phyloP scores from a whole-genome alignment of 1,140 invertebrate species.

The Sycophila sp. region DNA sequence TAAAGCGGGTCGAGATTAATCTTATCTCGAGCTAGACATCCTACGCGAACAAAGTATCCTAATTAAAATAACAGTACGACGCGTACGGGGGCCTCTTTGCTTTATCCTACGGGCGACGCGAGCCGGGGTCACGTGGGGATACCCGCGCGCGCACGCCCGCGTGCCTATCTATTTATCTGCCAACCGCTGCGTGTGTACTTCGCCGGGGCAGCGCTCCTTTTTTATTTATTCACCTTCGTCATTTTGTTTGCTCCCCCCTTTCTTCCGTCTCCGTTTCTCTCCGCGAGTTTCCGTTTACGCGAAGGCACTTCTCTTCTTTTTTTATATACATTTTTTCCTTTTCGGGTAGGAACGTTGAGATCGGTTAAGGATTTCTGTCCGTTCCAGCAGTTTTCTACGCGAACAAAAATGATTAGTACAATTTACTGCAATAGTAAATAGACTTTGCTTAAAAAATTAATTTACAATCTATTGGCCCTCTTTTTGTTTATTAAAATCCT shows the following conservation, averaged over 20 bases:
- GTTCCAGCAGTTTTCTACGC: too few species aligned
- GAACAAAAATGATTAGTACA: too few species aligned
- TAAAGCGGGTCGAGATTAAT: constrained; percentile 43
- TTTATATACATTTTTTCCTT: background rate
- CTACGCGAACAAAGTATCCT: constrained; percentile 50
- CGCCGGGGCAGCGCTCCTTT: background rate
- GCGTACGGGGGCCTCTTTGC: constrained; percentile 13
- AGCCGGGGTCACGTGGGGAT: constrained; percentile 21
- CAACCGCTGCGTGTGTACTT: constrained; percentile 47
- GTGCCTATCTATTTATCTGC: constrained; percentile 55
- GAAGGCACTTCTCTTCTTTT: background rate
- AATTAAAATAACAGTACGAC: constrained; percentile 54
- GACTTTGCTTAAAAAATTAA: too few species aligned
- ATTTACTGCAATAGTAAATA: too few species aligned
- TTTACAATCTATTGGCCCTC: too few species aligned
- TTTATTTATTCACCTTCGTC: background rate
- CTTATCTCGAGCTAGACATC: constrained; percentile 43
- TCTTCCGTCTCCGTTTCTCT: too few species aligned
- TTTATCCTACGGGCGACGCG: background rate
- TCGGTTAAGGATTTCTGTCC: background rate
- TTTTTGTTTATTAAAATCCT: too few species aligned
- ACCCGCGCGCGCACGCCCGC: constrained; percentile 15
- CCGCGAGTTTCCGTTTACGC: background rate
- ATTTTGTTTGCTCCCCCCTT: background rate
- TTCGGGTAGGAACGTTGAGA: background rate